Percentiles rank a stretch among this genome's conserved stretches.
Evolutionary conservation across 2,113 vertebrate genomes (phyloP).

Genomic region (Gymnocephalus cernua): DNA sequence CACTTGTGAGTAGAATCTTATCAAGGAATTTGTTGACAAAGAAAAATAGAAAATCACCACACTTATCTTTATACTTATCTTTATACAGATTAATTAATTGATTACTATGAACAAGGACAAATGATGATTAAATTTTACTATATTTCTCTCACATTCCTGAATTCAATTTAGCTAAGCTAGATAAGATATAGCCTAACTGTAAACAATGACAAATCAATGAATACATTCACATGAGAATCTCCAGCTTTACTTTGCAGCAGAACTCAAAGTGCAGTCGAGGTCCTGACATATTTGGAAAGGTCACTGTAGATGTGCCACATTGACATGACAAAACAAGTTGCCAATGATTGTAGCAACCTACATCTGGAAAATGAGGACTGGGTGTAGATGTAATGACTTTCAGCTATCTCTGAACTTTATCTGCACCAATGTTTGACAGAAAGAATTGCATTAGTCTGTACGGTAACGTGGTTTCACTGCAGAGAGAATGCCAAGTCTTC

Average conservation of each 20-base stretch:
- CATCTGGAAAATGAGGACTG: background rate
- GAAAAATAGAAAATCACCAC: background rate
- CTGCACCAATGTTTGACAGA: constrained; percentile 9
- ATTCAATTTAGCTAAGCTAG: background rate
- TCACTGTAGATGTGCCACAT: constrained; percentile 12
- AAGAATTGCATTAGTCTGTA: constrained; percentile 11
- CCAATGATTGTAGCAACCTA: background rate
- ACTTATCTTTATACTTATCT: background rate
- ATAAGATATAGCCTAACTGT: too few relatives aligned
- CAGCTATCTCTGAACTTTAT: constrained; percentile 63
- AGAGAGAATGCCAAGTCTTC: background rate
- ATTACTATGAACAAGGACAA: background rate
- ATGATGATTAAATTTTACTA: background rate
- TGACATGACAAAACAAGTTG: constrained; percentile 39
- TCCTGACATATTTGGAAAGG: constrained; percentile 42
- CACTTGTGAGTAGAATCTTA: background rate
- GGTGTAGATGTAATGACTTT: background rate
- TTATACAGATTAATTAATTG: background rate
- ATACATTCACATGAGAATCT: background rate
- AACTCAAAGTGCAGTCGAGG: background rate
- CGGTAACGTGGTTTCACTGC: background rate
- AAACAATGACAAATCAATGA: background rate
- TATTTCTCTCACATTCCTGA: background rate
- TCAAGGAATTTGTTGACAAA: background rate
- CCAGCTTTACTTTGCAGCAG: background rate